phyloP scores from a whole-genome alignment of 1,140 invertebrate species.

The Meloidogyne chitwoodi region DNA sequence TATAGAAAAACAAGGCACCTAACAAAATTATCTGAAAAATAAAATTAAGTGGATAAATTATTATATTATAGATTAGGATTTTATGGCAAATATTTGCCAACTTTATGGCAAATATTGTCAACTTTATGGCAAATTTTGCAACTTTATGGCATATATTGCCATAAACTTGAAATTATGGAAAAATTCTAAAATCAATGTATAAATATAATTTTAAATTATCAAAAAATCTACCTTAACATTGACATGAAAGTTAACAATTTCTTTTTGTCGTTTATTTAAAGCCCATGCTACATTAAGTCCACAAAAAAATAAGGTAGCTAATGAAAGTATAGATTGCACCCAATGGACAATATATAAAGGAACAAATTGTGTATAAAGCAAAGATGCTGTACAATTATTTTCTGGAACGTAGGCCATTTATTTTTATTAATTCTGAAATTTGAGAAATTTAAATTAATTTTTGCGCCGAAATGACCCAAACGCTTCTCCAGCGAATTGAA shows the following conservation, averaged over 20 bases:
- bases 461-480: not conserved
- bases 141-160: too few relatives aligned
- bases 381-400: not conserved
- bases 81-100: too few relatives aligned
- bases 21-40: not conserved
- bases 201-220: too few relatives aligned
- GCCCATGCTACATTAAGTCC: not conserved
- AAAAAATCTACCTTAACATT: not conserved
- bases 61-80: too few relatives aligned
- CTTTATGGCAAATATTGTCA: too few relatives aligned
- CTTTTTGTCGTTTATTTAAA: not conserved
- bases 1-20: not conserved
- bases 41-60: too few relatives aligned
- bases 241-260: not conserved
- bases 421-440: not conserved
- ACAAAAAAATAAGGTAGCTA: not conserved
- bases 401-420: not conserved
- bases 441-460: not conserved
- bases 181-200: too few relatives aligned
- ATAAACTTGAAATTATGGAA: too few relatives aligned
- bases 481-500: too few relatives aligned
- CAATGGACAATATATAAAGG: not conserved
- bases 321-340: not conserved
- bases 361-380: not conserved
- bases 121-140: too few relatives aligned